Evolutionary conservation across 2,888 invertebrate species (phyloP), one percentile per base, ranked within the genome.

Genomic region (Ochropacha duplaris): DNA sequence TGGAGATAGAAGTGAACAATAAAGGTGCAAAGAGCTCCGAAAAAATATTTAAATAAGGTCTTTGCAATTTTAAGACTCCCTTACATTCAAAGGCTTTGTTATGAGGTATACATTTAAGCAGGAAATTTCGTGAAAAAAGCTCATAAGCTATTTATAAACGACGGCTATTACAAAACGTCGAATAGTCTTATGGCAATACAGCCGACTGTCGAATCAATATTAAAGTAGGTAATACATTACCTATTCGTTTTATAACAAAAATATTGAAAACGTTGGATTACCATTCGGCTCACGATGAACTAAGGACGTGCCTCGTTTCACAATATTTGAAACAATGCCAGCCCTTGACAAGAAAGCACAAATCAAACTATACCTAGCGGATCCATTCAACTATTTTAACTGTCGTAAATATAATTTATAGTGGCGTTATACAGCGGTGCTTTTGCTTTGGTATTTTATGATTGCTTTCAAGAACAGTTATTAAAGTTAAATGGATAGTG

Each of bases 251-350:
- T 79, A 72, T 78, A 81, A 82, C 81, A 84, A 86, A 88, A 87
- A 87, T 86, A 87, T 86, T 84, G 83, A 84, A 86, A 86, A 79
- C 75, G 69, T 70, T 70, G 66, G 60, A 79, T 87, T 84, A 76
- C 70, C 76, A 89, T 89, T 86, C 87, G 60, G 71, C 72, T 78
- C 88, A 84, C 88, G 87, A 78, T 68, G 62, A 72, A 69, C 74
- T 80, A 71, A 77, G 76, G 61, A 87, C 90, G 90, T 88, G 89
- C 78, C 71, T 73, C 74, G 88, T 83, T 79, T 89, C 68, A 81
- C 78, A 79, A 88, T 86, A 88, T 84, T 84, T 81, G 84, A 88
- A 89, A 89, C 88, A 88, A 88, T 84, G 78, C 83, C 78, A 79
- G 72, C 69, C 69, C 78, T 82, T 87, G 84, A 87, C 87, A 85